Base-by-base conservation (phyloP, 2,113 vertebrate species). In the Corythornis vintsioides region DNA sequence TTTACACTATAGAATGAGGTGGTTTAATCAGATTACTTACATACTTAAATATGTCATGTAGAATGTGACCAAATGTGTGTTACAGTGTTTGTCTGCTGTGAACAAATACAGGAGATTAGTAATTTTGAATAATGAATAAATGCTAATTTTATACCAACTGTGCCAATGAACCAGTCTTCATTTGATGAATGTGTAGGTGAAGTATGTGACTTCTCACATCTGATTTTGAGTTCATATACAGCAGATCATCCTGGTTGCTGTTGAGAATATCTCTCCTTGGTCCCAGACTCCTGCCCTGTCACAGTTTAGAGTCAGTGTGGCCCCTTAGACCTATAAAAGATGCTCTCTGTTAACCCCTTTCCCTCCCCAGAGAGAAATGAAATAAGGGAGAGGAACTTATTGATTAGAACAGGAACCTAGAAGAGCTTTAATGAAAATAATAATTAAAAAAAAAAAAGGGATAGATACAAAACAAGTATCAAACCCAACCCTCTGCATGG, bases 71-170 rank as follows among this genome's bases (percentile, higher is more conserved):
- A 42, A 60, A 8, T 17, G 13, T 28, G 18, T 40, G 15, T 53
- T 59, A 28, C 0, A 20, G 24, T 42, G 7, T 56, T 43, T 77
- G 48, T 48, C 47, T 83, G 55, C 64, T 83, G 29, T 65, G 76
- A 88, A 65, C 67, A 73, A 61, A 70, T n/a, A 88, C 17, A 10
- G 48, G 15, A 19, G 22, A 26, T 83, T 56, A 56, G 56, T 72
- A 48, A 56, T 45, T 76, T 11, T 82, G 59, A 74, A 83, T 88
- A 76, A 93, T 76, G 22, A 93, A 86, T 95, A 95, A 93, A 95
- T 29, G 50, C 3, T 8, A 42, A 6, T 73, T 79, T 86, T 31
- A 31, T 70, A 76, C 3, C 1, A 74, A 10, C 20, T 56, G 31
- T n/a, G 64, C 18, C 10, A 77, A 61, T 22, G 26, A 85, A 59